phyloP scores from a whole-genome alignment of 2,797 vertebrate species.

The Gadopsis marmoratus region DNA sequence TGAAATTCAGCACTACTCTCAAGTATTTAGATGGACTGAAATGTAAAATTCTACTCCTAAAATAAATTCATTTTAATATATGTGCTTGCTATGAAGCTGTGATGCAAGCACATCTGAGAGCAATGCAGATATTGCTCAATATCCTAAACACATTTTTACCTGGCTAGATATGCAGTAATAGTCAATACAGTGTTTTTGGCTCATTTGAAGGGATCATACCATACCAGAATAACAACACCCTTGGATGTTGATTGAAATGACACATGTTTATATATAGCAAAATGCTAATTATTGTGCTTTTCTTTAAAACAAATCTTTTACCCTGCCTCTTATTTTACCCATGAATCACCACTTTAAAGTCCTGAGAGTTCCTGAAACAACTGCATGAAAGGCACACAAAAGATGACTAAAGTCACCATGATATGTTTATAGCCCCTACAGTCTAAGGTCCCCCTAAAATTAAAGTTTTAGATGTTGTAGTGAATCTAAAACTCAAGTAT shows the following conservation, averaged over 20 bases:
- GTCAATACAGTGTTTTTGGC: background rate
- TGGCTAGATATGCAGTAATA: background rate
- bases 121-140: background rate
- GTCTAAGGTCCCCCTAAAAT: background rate
- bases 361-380: background rate
- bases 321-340: background rate
- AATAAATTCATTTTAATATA: background rate
- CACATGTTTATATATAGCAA: background rate
- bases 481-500: background rate
- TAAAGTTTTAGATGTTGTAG: background rate
- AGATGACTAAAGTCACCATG: background rate
- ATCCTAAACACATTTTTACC: background rate
- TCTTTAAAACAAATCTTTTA: background rate
- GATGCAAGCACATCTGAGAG: background rate
- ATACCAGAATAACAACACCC: background rate
- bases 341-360: background rate
- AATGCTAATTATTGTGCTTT: background rate
- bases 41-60: constrained; percentile 1
- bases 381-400: background rate
- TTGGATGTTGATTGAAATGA: background rate
- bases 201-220: background rate
- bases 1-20: background rate
- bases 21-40: constrained; percentile 6
- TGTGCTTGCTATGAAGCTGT: background rate
- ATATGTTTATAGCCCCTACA: background rate